These are phyloP conservation scores for Mythimna albipuncta DNA, from an alignment of 2,888 invertebrate species.

Conservation along the genomic window DNA sequence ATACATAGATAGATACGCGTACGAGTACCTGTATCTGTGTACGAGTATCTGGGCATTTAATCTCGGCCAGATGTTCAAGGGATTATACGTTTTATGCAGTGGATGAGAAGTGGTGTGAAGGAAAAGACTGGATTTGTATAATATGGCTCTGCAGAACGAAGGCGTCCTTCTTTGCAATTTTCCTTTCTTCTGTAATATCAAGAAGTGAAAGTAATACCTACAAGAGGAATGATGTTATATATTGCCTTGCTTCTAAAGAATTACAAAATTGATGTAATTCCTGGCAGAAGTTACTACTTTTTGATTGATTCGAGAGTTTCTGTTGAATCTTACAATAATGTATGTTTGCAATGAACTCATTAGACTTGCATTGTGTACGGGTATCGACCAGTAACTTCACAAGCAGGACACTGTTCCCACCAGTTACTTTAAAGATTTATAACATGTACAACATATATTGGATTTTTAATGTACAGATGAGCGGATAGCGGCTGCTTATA, in stretches of 20 bases:
- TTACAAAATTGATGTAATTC: conserved; percentile 23
- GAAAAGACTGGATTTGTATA: no score
- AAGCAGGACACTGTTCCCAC: conserved; percentile 28
- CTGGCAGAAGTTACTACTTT: conserved; percentile 9
- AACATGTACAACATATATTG: not conserved
- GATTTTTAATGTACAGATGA: not conserved
- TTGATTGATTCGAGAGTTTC: conserved; percentile 38
- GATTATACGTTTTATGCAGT: no score
- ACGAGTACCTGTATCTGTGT: no score
- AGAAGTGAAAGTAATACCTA: no score
- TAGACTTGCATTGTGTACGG: conserved; percentile 44
- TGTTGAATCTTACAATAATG: conserved; percentile 36
- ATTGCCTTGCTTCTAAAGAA: not conserved
- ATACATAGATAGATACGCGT: no score
- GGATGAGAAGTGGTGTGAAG: no score
- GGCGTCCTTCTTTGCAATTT: no score
- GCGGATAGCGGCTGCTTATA: not conserved
- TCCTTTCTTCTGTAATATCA: no score
- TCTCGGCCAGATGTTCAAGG: no score
- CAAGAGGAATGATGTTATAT: not conserved
- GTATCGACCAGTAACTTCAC: conserved; percentile 24
- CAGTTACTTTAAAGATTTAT: conserved; percentile 18
- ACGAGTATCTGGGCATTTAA: no score
- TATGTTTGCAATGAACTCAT: conserved; percentile 58
- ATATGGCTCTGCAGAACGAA: no score